Conservation (phyloP, 2,113 vertebrate species). For the Hirundichthys speculiger region DNA sequence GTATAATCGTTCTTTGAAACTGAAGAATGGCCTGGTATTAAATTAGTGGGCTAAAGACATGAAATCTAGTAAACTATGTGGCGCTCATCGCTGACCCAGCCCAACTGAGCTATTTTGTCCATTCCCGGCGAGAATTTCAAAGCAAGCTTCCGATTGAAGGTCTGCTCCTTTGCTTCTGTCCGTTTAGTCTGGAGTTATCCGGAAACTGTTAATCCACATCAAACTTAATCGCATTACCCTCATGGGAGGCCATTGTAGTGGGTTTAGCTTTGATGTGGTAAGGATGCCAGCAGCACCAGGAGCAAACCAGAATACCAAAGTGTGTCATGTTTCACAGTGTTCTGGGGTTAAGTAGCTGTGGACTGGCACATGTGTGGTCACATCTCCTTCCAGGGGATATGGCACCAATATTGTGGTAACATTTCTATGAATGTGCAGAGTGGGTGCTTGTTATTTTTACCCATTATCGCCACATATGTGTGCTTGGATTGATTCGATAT, state of each 20-base stretch:
- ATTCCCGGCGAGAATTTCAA: conserved; percentile 38
- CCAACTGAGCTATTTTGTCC: conserved; percentile 15
- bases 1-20: conserved; percentile 10
- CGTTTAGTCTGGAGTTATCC: conserved; percentile 51
- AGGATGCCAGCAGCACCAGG: conserved; percentile 63
- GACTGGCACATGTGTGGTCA: conserved; percentile 11
- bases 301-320: conserved; percentile 43
- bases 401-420: background rate
- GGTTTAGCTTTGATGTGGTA: conserved; percentile 70
- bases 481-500: too few relatives aligned
- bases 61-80: conserved; percentile 34
- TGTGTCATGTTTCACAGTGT: conserved; percentile 53
- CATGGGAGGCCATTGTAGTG: conserved; percentile 65
- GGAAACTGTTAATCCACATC: conserved; percentile 74
- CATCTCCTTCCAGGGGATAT: conserved; percentile 2
- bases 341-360: conserved; percentile 21
- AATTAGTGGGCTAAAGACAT: conserved; percentile 41
- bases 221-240: conserved; percentile 71
- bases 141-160: conserved; percentile 32
- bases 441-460: background rate
- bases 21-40: conserved; percentile 33
- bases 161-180: conserved; percentile 29
- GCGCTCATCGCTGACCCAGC: conserved; percentile 38
- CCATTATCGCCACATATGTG: too few relatives aligned
- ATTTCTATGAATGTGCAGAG: background rate